Evolutionary conservation across 2,113 vertebrate species (phyloP), one percentile per base, ranked within the genome.

Genomic region (Dicaeum eximium): DNA sequence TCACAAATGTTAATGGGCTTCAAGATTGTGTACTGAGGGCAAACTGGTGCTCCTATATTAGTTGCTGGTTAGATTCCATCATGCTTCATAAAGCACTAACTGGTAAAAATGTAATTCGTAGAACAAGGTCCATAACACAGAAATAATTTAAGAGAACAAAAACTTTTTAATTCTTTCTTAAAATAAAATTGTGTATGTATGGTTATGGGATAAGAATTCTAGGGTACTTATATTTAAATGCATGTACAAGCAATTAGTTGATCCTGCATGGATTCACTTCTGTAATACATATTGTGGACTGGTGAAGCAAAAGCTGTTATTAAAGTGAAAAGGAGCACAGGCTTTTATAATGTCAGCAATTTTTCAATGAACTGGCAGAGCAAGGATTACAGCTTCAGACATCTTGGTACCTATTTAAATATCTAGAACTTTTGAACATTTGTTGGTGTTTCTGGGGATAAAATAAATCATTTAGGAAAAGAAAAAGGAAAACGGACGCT

Each of bases 381-480:
- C 51, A 82, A 88, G 94, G 91, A 96, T 96, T 96, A 96, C 64
- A 77, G 83, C 91, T 93, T 95, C 80, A 90, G 93, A 95, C 87
- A 85, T 93, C 73, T 91, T 80, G 73, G 78, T 96, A 95, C 78
- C 81, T 89, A 89, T 87, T 90, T 95, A 92, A 95, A 92, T 95
- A 94, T 72, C 70, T 81, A 85, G 24, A 96, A 95, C 88, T 97
- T 60, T 92, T 95, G 96, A 92, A 95, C 93, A 83, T 95, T 96
- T 93, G 70, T 95, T 94, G 91, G 44, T 94, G 48, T 85, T 97
- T 96, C 92, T 87, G 60, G 51, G 85, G 93, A 94, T 95, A 95
- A 97, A 97, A 97, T 96, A 94, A 94, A 92, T 94, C 87, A 93
- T 93, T 96, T 96, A 95, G n/a, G 54, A 80, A 86, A 86, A 88